These are phyloP conservation scores for Lasius platythorax DNA, from an alignment of 2,888 invertebrate species.

Conservation along the genomic window DNA sequence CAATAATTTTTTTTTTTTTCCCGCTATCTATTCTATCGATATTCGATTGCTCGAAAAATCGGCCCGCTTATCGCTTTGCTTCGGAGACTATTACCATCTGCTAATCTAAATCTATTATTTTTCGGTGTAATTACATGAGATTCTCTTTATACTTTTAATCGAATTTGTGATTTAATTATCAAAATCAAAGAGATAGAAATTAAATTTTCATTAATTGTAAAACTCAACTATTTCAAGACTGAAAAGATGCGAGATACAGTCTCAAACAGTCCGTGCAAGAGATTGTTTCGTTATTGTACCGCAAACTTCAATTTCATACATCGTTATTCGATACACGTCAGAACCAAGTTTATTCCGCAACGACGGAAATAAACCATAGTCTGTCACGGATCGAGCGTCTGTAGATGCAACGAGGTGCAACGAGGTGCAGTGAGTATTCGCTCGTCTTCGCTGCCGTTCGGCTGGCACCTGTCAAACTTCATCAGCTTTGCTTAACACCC, in stretches of 20 bases:
- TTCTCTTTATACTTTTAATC: not conserved
- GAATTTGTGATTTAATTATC: not conserved
- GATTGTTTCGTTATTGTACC: not conserved
- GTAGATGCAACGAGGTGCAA: slow-evolving; percentile 29
- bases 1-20: not conserved
- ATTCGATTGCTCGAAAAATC: slow-evolving; percentile 36
- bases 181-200: not conserved
- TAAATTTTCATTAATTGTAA: not conserved
- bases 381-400: slow-evolving; percentile 3
- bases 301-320: not conserved
- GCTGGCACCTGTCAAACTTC: slow-evolving; percentile 78
- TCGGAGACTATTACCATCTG: not conserved
- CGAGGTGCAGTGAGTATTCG: slow-evolving; percentile 38
- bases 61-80: not conserved
- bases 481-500: slow-evolving; percentile 72
- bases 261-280: not conserved
- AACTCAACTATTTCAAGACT: not conserved
- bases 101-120: not conserved
- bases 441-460: slow-evolving; percentile 46
- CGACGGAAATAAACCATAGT: slow-evolving; percentile 1
- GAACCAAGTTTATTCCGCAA: slow-evolving; percentile 3
- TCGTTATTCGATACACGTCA: not conserved
- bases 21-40: not conserved
- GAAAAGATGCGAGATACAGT: not conserved
- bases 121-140: not conserved